Evolutionary conservation across 1,140 invertebrate genomes (phyloP).

Genomic region (Pseudobourletiella spinata): DNA sequence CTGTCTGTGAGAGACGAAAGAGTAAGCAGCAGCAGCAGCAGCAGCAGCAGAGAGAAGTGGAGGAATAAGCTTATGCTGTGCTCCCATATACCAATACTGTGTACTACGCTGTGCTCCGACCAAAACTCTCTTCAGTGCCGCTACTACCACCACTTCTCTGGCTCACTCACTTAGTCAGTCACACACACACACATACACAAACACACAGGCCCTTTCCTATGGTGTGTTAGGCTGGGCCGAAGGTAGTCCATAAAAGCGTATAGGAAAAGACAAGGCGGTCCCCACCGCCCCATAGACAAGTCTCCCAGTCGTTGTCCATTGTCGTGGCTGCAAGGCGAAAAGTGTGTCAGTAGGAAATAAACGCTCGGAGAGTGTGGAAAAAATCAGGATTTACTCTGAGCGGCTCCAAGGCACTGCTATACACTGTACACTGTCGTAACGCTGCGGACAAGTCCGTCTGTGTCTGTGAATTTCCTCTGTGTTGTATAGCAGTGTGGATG

Average conservation of each 20-base stretch:
- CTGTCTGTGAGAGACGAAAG: background rate
- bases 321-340: constrained; percentile 22
- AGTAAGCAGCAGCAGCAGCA: too few relatives aligned
- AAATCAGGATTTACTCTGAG: constrained; percentile 1
- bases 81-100: background rate
- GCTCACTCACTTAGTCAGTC: background rate
- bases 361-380: constrained; percentile 25
- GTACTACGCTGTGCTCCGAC: background rate
- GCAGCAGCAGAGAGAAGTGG: background rate
- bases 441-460: background rate
- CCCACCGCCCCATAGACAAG: constrained; percentile 18
- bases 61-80: background rate
- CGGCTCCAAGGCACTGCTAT: background rate
- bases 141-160: background rate
- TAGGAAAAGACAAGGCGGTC: constrained; percentile 11
- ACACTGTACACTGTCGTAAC: background rate
- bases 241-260: background rate
- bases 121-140: background rate
- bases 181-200: background rate
- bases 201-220: too few relatives aligned
- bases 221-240: too few relatives aligned
- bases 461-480: background rate
- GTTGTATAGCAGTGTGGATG: background rate
- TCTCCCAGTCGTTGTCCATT: constrained; percentile 21
- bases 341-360: constrained; percentile 37